These are phyloP conservation scores for Drosophila sechellia DNA, from an alignment of 1,140 invertebrate species.

Conservation along the genomic window DNA sequence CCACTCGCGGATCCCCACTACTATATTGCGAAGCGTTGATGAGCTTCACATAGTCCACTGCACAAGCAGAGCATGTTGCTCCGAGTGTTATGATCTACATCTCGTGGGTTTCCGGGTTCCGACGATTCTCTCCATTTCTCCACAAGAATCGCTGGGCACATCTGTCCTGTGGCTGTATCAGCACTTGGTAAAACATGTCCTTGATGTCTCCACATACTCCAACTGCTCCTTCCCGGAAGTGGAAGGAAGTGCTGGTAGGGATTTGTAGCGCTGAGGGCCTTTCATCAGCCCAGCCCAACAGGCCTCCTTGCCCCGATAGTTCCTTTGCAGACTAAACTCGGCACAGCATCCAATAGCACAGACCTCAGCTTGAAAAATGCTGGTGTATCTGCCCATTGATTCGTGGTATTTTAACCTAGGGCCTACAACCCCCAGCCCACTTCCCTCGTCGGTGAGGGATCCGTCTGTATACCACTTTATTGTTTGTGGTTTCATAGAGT, in stretches of 20 bases:
- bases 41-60: not conserved
- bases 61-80: not conserved
- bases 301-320: no score
- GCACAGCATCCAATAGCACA: no score
- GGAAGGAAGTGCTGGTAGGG: not conserved
- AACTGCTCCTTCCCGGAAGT: not conserved
- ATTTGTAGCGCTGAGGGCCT: constrained; percentile 1
- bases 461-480: no score
- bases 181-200: not conserved
- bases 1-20: no score
- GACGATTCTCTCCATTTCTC: not conserved
- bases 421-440: no score
- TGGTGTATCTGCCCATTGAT: no score
- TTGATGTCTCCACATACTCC: not conserved
- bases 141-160: not conserved
- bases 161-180: constrained; percentile 2
- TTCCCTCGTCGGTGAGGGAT: no score
- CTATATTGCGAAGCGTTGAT: not conserved
- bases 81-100: not conserved
- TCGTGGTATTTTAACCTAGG: no score
- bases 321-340: no score
- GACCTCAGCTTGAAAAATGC: no score
- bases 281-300: no score
- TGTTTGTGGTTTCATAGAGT: no score
- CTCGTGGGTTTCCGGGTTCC: not conserved